Conservation (phyloP, 2,113 vertebrate genomes). For the Zapus hudsonius region DNA sequence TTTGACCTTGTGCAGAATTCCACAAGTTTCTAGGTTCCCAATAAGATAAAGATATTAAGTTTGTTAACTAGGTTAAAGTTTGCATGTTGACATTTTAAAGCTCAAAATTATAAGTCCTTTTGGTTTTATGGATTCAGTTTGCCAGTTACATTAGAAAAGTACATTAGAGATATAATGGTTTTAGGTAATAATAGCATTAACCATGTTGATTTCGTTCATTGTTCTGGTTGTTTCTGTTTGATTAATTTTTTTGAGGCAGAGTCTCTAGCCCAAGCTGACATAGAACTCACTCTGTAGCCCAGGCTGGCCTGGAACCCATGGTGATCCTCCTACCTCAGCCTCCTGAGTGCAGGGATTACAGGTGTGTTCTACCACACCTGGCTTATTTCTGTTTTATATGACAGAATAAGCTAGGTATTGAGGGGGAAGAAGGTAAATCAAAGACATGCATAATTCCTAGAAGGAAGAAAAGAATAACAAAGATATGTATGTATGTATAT, state of each 20-base stretch:
- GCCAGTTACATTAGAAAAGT: neutral
- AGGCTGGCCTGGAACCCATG: too few species aligned
- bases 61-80: constrained; percentile 31
- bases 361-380: too few species aligned
- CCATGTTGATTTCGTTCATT: constrained; percentile 13
- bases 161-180: neutral
- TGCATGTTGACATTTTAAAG: constrained; percentile 39
- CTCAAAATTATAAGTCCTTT: neutral
- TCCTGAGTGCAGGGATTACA: too few species aligned
- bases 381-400: constrained; percentile 38
- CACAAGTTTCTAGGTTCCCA: constrained; percentile 22
- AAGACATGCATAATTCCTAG: neutral
- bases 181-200: neutral
- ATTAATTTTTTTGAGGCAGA: too few species aligned
- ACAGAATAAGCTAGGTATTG: constrained; percentile 5
- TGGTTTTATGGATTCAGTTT: neutral
- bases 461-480: neutral
- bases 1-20: constrained; percentile 36
- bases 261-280: too few species aligned
- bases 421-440: constrained; percentile 13
- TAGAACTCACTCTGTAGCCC: too few species aligned
- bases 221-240: constrained; percentile 33
- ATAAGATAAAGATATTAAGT: constrained; percentile 32
- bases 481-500: neutral
- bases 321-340: too few species aligned